Percentiles rank a stretch among this genome's conserved stretches.
Conservation (phyloP, 2,113 vertebrate genomes). For the Syngnathus scovelli region DNA sequence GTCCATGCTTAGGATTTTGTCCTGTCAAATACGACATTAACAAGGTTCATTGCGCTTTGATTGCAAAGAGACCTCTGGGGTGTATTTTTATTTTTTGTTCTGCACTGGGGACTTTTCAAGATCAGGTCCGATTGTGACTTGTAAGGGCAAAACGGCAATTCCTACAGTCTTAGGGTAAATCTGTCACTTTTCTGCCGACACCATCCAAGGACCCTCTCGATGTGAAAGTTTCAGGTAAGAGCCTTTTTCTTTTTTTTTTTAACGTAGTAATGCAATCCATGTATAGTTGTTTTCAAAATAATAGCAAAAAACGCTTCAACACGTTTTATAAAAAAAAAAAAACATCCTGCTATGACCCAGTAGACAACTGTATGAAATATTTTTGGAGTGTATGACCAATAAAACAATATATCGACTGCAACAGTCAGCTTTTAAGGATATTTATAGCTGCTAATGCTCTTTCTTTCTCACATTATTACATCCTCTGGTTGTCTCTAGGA, state of each 20-base stretch:
- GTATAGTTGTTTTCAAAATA: neutral
- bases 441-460: neutral
- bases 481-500: neutral
- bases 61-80: neutral
- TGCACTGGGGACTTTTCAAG: neutral
- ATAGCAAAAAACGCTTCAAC: neutral
- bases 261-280: neutral
- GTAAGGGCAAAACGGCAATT: neutral
- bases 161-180: neutral
- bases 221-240: neutral
- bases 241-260: neutral
- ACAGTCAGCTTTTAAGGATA: neutral
- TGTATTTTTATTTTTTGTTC: neutral
- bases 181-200: neutral
- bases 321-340: neutral
- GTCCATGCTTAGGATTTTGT: neutral
- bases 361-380: neutral
- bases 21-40: neutral
- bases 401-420: neutral
- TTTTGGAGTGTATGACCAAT: neutral
- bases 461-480: neutral
- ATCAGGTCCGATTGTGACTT: neutral
- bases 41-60: neutral
- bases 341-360: neutral
- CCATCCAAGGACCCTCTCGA: neutral